Evolutionary conservation across 2,797 vertebrate species (phyloP).

Genomic region (Crenuchus spilurus): DNA sequence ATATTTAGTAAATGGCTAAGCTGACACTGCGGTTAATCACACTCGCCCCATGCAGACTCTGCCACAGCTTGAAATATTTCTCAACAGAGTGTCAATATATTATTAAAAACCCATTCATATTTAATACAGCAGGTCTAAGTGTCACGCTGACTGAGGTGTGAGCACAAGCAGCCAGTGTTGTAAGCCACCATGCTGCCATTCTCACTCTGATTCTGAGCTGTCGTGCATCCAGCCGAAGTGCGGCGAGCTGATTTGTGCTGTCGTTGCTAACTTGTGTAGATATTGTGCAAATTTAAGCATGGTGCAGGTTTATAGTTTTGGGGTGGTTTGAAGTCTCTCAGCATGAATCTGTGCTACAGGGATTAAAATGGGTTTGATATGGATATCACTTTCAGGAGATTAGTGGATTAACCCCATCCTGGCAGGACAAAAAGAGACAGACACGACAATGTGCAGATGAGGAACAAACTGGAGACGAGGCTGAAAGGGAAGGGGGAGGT

Average conservation of each 20-base stretch:
- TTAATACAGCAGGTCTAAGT: constrained; percentile 50
- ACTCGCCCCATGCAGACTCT: constrained; percentile 15
- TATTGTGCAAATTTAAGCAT: not conserved
- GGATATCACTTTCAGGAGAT: constrained; percentile 44
- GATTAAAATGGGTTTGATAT: constrained; percentile 50
- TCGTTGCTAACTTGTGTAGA: not conserved
- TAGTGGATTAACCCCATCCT: constrained; percentile 50
- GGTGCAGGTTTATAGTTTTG: constrained; percentile 6
- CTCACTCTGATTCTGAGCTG: constrained; percentile 7
- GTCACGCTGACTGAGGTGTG: constrained; percentile 42
- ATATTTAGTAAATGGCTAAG: constrained; percentile 40
- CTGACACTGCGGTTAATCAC: constrained; percentile 50
- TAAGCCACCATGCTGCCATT: not conserved
- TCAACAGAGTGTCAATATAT: constrained; percentile 48
- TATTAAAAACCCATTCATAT: constrained; percentile 59
- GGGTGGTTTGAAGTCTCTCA: constrained; percentile 2
- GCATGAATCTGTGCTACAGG: constrained; percentile 6
- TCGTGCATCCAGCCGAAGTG: not conserved
- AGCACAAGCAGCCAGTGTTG: constrained; percentile 38
- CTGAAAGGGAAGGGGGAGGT: constrained; percentile 5
- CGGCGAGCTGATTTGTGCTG: constrained; percentile 7
- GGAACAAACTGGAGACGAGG: not conserved
- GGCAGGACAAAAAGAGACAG: constrained; percentile 41
- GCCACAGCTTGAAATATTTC: constrained; percentile 49
- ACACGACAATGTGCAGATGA: constrained; percentile 8